Evolutionary conservation across 35 echinoderm and acorn worm genomes (phyloP).

Genomic region (Ophiothrix spiculata): DNA sequence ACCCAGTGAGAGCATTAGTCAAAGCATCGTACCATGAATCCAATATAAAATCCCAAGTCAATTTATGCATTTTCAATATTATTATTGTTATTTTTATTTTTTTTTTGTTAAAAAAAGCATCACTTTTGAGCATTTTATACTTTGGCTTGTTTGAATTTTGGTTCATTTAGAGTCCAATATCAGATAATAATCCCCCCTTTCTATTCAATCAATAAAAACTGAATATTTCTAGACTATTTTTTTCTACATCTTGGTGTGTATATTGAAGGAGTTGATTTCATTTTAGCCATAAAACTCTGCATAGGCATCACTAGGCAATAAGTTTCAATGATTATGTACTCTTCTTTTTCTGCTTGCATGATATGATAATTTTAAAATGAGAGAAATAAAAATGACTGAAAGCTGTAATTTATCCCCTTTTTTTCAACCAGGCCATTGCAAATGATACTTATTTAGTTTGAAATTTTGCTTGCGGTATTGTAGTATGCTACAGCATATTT

Average conservation of each 20-base stretch:
- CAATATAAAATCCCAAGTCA: neutral
- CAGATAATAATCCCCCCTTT: too few species aligned
- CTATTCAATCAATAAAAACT: too few species aligned
- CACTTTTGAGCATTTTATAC: neutral
- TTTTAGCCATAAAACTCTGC: too few species aligned
- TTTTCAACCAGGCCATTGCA: conserved; percentile 1
- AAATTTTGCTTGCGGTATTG: neutral
- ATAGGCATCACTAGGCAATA: neutral
- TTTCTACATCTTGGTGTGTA: too few species aligned
- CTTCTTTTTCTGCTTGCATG: neutral
- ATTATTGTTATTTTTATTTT: neutral
- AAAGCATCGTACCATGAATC: conserved; percentile 12
- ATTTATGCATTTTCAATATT: neutral
- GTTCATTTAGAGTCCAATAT: too few species aligned
- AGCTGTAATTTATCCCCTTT: conserved; percentile 1
- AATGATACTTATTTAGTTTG: neutral
- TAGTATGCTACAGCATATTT: neutral
- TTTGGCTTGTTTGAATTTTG: too few species aligned
- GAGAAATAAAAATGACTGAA: neutral
- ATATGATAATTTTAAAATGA: neutral
- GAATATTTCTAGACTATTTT: too few species aligned
- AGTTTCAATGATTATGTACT: neutral
- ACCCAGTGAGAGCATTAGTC: conserved; percentile 9
- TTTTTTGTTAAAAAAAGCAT: neutral
- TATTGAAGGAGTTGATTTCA: too few species aligned